phyloP scores from a whole-genome alignment of 2,888 invertebrate species.

The Molorchus minor region DNA sequence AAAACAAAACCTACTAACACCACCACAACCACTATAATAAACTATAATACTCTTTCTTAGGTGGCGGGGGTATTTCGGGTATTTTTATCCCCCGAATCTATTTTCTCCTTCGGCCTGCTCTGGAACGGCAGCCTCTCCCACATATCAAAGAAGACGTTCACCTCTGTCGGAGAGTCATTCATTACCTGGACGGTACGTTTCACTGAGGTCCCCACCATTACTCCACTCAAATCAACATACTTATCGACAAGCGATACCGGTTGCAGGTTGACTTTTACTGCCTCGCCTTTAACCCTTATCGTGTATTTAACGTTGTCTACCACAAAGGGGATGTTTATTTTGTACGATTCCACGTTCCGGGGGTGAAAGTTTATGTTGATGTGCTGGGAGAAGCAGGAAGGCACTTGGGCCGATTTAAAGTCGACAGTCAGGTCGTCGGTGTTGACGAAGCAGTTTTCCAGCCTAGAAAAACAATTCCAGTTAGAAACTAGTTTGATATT shows the following conservation, averaged over 20 bases:
- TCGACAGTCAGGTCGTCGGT: conserved; percentile 66
- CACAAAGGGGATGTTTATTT: conserved; percentile 65
- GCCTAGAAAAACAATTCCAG: conserved; percentile 62
- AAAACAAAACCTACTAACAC: not conserved
- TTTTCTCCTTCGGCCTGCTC: conserved; percentile 28
- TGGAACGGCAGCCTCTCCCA: conserved; percentile 63
- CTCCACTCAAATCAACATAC: conserved; percentile 58
- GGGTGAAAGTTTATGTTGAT: conserved; percentile 69
- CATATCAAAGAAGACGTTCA: conserved; percentile 67
- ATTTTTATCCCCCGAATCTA: conserved; percentile 50
- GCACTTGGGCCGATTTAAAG: conserved; percentile 61
- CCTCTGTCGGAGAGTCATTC: conserved; percentile 67
- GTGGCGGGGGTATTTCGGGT: conserved; percentile 31
- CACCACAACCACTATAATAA: not conserved
- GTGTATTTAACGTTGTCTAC: conserved; percentile 67
- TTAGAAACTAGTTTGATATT: no score
- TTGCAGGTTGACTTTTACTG: conserved; percentile 59
- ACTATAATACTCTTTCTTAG: conserved; percentile 16
- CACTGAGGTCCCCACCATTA: conserved; percentile 3
- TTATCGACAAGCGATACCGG: conserved; percentile 59
- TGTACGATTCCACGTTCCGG: conserved; percentile 63
- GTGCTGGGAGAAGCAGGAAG: conserved; percentile 61
- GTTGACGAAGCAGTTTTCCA: conserved; percentile 65
- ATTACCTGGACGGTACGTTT: conserved; percentile 67
- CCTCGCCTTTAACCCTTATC: conserved; percentile 68